Conservation (phyloP, 2,888 invertebrate species). For the Sinohyriopsis cumingii region DNA sequence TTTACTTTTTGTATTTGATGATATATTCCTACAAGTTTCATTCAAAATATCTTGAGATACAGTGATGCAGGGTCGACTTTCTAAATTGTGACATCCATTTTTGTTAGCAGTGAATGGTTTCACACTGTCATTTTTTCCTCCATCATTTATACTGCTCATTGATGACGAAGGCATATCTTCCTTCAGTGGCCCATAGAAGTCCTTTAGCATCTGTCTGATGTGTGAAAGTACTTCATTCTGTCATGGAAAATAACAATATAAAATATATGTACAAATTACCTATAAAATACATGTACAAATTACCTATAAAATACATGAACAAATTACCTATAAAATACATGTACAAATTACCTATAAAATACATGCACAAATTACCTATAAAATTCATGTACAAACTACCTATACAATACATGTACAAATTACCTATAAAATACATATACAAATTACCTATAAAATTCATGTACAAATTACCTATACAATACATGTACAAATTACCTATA, state of each 20-base stretch:
- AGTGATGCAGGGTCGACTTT: no score
- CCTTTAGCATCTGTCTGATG: conserved; percentile 23
- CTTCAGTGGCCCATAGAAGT: conserved; percentile 27
- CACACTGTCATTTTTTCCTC: no score
- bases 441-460: conserved; percentile 5
- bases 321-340: not conserved
- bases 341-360: not conserved
- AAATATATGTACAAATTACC: not conserved
- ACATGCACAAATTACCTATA: not conserved
- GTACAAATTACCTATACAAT: not conserved
- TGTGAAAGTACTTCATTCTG: conserved; percentile 14
- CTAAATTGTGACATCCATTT: no score
- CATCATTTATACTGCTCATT: no score
- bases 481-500: not conserved
- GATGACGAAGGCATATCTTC: no score
- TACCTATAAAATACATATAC: no score
- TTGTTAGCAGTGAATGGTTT: no score
- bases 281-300: not conserved
- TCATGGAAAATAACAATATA: conserved; percentile 9
- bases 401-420: not conserved
- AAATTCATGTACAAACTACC: not conserved
- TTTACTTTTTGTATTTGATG: no score
- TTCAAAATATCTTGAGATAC: no score
- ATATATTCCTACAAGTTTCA: no score
- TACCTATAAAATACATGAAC: not conserved